These are phyloP conservation scores for Sinohyriopsis cumingii DNA, from an alignment of 2,888 invertebrate species.

Conservation along the genomic window DNA sequence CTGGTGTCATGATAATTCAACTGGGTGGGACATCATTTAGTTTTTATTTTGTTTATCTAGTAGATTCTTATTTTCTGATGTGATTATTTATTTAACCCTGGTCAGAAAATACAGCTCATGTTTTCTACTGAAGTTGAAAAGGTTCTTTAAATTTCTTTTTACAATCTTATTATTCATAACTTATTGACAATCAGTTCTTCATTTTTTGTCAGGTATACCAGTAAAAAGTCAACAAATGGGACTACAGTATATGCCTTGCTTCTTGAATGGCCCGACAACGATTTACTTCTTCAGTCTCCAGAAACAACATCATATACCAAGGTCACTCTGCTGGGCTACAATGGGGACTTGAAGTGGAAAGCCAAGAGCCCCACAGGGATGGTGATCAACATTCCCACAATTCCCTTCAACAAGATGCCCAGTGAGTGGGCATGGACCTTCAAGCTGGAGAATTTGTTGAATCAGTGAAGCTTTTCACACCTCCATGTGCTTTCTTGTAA, in stretches of 20 bases:
- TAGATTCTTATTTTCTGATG: too few species aligned
- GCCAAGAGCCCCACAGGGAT: slow-evolving; percentile 44
- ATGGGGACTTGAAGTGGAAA: slow-evolving; percentile 42
- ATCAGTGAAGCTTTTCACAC: slow-evolving; percentile 8
- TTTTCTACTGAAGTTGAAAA: too few species aligned
- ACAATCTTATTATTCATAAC: too few species aligned
- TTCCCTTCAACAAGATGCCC: slow-evolving; percentile 55
- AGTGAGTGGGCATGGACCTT: slow-evolving; percentile 66
- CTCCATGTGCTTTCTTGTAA: too few species aligned
- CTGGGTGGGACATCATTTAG: too few species aligned
- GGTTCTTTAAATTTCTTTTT: too few species aligned
- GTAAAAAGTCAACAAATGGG: slow-evolving; percentile 17
- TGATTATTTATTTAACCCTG: too few species aligned
- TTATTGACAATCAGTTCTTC: not conserved
- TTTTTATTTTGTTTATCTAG: too few species aligned
- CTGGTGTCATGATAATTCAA: too few species aligned
- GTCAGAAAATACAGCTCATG: too few species aligned
- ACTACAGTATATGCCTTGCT: slow-evolving; percentile 80
- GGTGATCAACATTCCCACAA: slow-evolving; percentile 53
- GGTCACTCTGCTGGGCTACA: slow-evolving; percentile 75
- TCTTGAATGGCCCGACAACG: slow-evolving; percentile 81
- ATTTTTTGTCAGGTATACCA: slow-evolving; percentile 35
- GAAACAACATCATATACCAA: slow-evolving; percentile 64
- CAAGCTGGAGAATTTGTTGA: slow-evolving; percentile 52
- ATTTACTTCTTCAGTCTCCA: slow-evolving; percentile 75